These are phyloP conservation scores for Microcebus lehilahytsara DNA, from an alignment of 2,113 vertebrate genomes.

Conservation along the genomic window DNA sequence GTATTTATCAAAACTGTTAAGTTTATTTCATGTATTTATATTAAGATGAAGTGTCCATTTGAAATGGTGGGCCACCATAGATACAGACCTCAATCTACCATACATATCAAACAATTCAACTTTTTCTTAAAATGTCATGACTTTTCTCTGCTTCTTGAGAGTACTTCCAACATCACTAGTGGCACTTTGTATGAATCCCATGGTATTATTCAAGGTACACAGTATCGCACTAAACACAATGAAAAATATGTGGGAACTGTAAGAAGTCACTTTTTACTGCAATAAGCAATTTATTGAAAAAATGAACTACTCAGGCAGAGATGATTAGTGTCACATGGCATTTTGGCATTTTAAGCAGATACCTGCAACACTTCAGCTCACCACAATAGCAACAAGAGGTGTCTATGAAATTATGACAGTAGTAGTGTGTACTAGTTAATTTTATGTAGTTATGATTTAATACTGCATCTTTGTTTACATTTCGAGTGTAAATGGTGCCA, in stretches of 20 bases:
- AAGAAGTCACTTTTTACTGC: neutral
- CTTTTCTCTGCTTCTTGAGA: neutral
- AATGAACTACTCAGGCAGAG: neutral
- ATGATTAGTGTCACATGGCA: neutral
- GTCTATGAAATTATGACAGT: neutral
- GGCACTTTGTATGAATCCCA: neutral
- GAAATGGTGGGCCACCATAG: neutral
- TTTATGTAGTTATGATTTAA: neutral
- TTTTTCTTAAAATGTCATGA: neutral
- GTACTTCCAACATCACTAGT: neutral
- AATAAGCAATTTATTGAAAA: neutral
- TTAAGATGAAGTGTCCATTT: neutral
- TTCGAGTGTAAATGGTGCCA: neutral
- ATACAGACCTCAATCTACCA: neutral
- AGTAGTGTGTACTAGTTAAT: neutral
- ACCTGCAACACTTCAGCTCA: neutral
- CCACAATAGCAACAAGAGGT: neutral
- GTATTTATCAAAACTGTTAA: neutral
- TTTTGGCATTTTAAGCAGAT: neutral
- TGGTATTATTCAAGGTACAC: neutral
- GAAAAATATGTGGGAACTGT: neutral
- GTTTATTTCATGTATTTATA: neutral
- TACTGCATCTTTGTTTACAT: neutral
- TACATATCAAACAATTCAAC: neutral
- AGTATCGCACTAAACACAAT: neutral